Percentiles rank a stretch among this genome's conserved stretches.
Evolutionary conservation across 2,113 vertebrate genomes (phyloP).

Genomic region (Rafetus swinhoei): DNA sequence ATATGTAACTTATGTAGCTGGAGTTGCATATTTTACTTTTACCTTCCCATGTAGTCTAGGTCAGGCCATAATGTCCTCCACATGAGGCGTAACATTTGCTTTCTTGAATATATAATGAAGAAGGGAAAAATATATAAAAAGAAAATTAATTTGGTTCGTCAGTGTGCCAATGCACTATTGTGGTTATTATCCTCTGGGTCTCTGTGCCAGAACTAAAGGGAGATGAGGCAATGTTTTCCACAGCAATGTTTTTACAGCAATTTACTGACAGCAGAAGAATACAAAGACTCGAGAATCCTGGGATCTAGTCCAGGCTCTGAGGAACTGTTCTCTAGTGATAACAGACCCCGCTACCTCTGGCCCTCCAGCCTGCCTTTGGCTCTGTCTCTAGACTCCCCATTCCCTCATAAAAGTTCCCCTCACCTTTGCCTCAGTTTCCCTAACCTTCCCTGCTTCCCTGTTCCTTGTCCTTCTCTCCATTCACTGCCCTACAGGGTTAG

Average conservation of each 20-base stretch:
- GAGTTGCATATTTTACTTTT: too few relatives aligned
- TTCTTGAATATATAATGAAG: constrained; percentile 30
- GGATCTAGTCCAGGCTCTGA: background rate
- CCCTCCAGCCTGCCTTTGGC: background rate
- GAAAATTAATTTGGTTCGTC: background rate
- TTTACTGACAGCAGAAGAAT: background rate
- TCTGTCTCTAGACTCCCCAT: background rate
- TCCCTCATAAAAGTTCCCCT: background rate
- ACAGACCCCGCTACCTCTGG: background rate
- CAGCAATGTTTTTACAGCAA: rapidly evolving
- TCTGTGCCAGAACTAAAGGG: background rate
- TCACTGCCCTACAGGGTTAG: too few relatives aligned
- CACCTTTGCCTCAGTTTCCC: too few relatives aligned
- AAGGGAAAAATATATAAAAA: background rate
- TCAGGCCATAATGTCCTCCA: background rate
- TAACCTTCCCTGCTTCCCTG: background rate
- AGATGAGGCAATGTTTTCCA: rapidly evolving
- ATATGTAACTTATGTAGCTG: too few relatives aligned
- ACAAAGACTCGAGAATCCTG: rapidly evolving
- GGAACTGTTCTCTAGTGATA: rapidly evolving
- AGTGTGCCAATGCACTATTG: background rate
- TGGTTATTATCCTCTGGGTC: background rate
- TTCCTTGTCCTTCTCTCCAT: background rate
- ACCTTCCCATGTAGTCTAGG: too few relatives aligned
- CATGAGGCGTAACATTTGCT: background rate